Evolutionary conservation across 2,888 invertebrate genomes (phyloP).

Genomic region (Steromphala cineraria): DNA sequence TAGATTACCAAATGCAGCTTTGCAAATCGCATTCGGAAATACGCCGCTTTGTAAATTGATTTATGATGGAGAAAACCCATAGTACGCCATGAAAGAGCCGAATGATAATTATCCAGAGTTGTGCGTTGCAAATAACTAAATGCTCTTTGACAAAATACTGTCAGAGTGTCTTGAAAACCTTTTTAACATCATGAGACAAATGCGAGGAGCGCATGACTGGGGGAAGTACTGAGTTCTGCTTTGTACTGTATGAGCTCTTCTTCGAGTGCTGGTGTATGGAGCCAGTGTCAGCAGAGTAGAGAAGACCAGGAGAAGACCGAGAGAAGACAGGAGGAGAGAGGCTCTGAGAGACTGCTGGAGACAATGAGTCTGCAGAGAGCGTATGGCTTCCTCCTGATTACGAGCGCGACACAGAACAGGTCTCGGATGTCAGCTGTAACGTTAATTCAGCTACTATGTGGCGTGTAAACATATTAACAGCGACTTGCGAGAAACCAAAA

Average conservation of each 20-base stretch:
- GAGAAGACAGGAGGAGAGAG: background rate
- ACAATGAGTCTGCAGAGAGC: background rate
- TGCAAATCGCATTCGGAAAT: background rate
- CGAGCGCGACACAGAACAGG: background rate
- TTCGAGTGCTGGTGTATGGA: background rate
- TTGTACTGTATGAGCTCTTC: background rate
- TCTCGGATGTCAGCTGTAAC: background rate
- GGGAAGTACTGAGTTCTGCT: background rate
- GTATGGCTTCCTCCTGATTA: slow-evolving; percentile 1
- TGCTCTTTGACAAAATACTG: background rate
- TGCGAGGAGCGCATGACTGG: background rate
- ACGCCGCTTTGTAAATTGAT: background rate
- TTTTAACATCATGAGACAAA: background rate
- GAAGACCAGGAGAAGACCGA: background rate
- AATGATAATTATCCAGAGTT: too few species aligned
- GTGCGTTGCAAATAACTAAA: background rate
- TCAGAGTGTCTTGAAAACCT: background rate
- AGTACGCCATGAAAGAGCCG: background rate
- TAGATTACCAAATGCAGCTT: background rate
- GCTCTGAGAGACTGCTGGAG: background rate
- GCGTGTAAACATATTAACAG: background rate
- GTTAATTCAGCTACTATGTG: background rate
- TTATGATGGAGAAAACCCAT: background rate
- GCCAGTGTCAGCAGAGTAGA: background rate
- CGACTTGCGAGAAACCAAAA: background rate